Conservation (phyloP, 2,888 invertebrate genomes). For the Callosobruchus maculatus region DNA sequence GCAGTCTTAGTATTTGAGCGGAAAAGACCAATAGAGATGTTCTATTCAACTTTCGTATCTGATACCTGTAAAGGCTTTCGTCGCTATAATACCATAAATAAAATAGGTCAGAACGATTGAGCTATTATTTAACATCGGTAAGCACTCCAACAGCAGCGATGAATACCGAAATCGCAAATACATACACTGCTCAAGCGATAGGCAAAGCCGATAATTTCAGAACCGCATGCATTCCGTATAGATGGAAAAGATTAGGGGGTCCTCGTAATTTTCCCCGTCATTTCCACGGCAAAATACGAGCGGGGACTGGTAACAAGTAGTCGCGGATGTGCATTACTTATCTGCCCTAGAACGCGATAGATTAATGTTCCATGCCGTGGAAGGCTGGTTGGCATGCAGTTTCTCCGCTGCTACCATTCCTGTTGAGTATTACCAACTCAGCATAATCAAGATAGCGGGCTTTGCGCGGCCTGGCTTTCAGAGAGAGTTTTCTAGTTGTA, state of each 20-base stretch:
- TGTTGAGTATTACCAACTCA: not conserved
- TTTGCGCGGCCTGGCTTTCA: not conserved
- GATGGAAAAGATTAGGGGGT: not conserved
- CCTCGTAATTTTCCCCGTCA: not conserved
- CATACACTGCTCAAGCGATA: not conserved
- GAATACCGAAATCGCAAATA: not conserved
- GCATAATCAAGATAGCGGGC: not conserved
- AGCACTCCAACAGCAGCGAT: not conserved
- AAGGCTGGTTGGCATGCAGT: not conserved
- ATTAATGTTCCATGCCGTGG: not conserved
- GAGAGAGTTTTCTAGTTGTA: not conserved
- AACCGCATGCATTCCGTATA: not conserved
- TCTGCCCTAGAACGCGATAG: not conserved
- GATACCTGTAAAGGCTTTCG: too few species aligned
- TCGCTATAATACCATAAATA: too few species aligned
- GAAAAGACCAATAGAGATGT: too few species aligned
- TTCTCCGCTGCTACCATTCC: not conserved
- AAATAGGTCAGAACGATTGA: too few species aligned
- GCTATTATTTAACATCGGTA: not conserved
- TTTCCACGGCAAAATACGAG: not conserved
- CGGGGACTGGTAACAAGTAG: not conserved
- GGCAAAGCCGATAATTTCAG: not conserved
- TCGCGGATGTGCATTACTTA: not conserved
- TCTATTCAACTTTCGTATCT: too few species aligned
- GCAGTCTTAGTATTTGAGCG: too few species aligned